Percentiles rank a stretch among this genome's conserved stretches.
phyloP scores from a whole-genome alignment of 2,113 vertebrate genomes.

The Neotoma lepida region DNA sequence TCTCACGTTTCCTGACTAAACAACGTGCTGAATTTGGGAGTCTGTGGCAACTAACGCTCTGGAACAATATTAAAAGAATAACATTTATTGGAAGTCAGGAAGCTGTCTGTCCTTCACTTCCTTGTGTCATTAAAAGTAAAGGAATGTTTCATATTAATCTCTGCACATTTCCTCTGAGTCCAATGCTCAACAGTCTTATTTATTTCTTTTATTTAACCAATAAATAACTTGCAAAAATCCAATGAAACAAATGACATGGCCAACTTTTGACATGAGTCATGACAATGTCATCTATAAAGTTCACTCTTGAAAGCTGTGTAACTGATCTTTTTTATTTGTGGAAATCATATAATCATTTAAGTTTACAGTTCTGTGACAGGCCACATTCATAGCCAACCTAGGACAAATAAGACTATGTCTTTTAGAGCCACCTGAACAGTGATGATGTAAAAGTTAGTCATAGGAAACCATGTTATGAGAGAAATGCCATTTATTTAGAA shows the following conservation, averaged over 20 bases:
- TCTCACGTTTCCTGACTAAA: background rate
- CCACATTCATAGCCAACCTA: background rate
- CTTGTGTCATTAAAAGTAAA: background rate
- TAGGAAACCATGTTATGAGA: background rate
- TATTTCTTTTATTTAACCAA: constrained; percentile 7
- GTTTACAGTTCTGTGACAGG: background rate
- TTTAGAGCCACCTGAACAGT: background rate
- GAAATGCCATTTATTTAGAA: constrained; percentile 48
- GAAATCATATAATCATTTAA: background rate
- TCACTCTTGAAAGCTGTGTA: background rate
- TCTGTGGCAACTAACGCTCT: background rate
- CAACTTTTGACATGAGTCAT: background rate
- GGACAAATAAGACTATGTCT: background rate
- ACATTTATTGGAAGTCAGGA: background rate
- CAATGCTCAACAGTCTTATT: background rate
- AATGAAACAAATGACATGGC: background rate
- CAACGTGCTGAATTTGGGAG: background rate
- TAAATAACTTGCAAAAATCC: background rate
- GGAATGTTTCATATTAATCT: background rate
- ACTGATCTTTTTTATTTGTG: background rate
- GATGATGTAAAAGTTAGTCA: background rate
- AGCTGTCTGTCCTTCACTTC: constrained; percentile 6
- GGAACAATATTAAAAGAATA: background rate
- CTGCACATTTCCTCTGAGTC: background rate
- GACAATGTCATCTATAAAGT: background rate